Evolutionary conservation across 1,140 invertebrate genomes (phyloP), one percentile per base, ranked within the genome.

Genomic region (Orchestia grillus): DNA sequence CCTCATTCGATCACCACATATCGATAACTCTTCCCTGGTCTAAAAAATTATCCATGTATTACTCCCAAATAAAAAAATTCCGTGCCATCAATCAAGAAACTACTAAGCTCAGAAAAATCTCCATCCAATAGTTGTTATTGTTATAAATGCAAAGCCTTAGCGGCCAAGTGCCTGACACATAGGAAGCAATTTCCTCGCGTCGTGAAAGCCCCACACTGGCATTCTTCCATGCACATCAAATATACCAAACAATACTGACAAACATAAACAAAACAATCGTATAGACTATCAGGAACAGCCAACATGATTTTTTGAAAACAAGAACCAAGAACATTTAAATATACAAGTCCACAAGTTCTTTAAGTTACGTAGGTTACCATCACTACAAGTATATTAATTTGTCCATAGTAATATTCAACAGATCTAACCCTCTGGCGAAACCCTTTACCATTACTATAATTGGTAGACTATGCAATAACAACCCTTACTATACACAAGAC

Each of bases 391-490:
- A 97, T 97, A 97, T 96, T 96, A 96, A 97, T 97, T 96, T 97
- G 96, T 97, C 96, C 96, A 96, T 97, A 97, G 96, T 97, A 97
- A 96, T 97, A 96, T 97, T 97, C 96, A 97, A 97, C 96, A 97
- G 96, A 97, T 97, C 96, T 97, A 96, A 97, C 96, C 96, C 96
- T 97, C 96, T 96, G 96, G 96, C 96, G 96, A 97, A 96, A 96
- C 96, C 96, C 96, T 97, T 97, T 97, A 97, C 96, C 96, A 97
- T 96, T 96, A 96, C 96, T 97, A 97, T 97, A 97, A 97, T 96
- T 97, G 96, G 96, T 97, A 97, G 96, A 97, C 96, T 97, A 97
- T 97, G 96, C 96, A 96, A 97, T 97, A 97, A 97, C 96, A 97
- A 97, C 96, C 96, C 96, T 97, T 97, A 97, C 96, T 97, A 97